These are phyloP conservation scores for Bombus superbus DNA, from an alignment of 1,140 invertebrate species.

Conservation along the genomic window DNA sequence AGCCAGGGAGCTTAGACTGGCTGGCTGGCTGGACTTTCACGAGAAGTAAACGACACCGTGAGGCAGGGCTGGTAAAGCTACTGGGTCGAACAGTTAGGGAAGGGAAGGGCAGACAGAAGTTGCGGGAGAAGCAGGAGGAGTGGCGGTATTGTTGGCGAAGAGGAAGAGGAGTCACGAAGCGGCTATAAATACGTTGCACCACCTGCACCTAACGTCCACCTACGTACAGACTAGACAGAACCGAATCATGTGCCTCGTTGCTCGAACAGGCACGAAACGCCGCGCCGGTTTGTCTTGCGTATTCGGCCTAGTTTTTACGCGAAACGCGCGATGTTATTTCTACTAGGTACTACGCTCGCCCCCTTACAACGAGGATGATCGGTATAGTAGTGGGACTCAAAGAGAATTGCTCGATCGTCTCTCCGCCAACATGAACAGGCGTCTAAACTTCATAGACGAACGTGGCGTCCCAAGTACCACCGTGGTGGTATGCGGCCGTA, in stretches of 20 bases:
- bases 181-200: conserved; percentile 81
- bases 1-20: neutral
- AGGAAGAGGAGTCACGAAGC: conserved; percentile 81
- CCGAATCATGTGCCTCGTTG: conserved; percentile 54
- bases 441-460: too few species aligned
- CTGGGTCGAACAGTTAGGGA: neutral
- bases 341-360: neutral
- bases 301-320: neutral
- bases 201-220: conserved; percentile 81
- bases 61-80: conserved; percentile 1
- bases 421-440: too few species aligned
- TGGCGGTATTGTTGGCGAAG: conserved; percentile 71
- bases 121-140: conserved; percentile 43
- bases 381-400: too few species aligned
- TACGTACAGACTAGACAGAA: conserved; percentile 68
- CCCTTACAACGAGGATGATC: too few species aligned
- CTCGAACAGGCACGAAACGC: conserved; percentile 39
- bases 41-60: conserved; percentile 25
- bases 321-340: neutral
- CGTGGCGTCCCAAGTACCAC: too few species aligned
- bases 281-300: conserved; percentile 5
- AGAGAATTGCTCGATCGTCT: too few species aligned
- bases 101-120: conserved; percentile 52
- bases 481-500: too few species aligned
- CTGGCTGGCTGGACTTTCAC: conserved; percentile 27